Evolutionary conservation across 2,888 invertebrate species (phyloP), one percentile per base, ranked within the genome.

Genomic region (Trisateles emortualis): DNA sequence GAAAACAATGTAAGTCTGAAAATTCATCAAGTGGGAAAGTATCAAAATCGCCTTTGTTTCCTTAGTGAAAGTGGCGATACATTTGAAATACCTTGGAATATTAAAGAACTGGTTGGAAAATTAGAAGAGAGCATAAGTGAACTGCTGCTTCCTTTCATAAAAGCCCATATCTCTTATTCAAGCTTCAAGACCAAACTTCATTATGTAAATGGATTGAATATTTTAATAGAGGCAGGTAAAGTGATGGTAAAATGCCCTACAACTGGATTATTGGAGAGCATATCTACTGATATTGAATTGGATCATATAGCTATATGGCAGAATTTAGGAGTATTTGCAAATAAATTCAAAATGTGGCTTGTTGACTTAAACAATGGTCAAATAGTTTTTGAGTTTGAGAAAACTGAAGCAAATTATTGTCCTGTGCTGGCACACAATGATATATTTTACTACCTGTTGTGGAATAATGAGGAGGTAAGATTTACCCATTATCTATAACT

Each of bases 51-150:
- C 11, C 58, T 91, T 33, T 59, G 79, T 56, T 72, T 92, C 24
- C 63, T 83, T 10, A 91, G 86, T 72, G 86, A 88, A 72, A 81
- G 86, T 75, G 87, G 87, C 13, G 90, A 91, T 64, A 74, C 70
- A 6, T 79, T 88, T 32, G 36, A 56, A 11, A 57, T 65, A 19
- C 77, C 85, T 14, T 73, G 73, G 36, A 68, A 59, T 16, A 51
- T 63, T 14, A 63, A 79, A 42, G 80, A 85, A 26, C 49, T 92
- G 22, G 47, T 61, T 32, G 50, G 68, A 36, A 76, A 78, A 59
- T 68, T 88, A 30, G 51, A 52, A 17, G 72, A 76, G 40, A 76
- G 74, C 33, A 39, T 63, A 39, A 48, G 56, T 41, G 78, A 84
- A 53, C 29, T 85, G 13, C 57, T 50, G 33, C 65, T 84, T 4